These are phyloP conservation scores for Grammomys dolichurus DNA, from an alignment of 2,113 vertebrate genomes.

Conservation along the genomic window DNA sequence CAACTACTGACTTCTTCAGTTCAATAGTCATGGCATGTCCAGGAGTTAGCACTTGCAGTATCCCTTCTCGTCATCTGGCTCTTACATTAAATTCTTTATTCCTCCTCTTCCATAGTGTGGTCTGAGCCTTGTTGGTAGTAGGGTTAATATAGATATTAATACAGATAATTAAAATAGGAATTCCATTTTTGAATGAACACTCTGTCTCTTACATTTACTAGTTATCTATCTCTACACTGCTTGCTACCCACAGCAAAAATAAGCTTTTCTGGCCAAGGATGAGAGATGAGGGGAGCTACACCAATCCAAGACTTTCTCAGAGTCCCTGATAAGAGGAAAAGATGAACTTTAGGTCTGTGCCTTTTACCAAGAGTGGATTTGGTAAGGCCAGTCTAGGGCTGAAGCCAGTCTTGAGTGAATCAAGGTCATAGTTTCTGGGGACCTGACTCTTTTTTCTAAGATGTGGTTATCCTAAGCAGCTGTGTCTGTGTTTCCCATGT, in stretches of 20 bases:
- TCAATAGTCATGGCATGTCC: not conserved
- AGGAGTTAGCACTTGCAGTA: not conserved
- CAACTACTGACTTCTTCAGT: not conserved
- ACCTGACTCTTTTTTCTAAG: not conserved
- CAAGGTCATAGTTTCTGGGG: not conserved
- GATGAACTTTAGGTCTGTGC: not conserved
- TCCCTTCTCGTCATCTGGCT: not conserved
- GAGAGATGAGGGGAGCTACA: too few species aligned
- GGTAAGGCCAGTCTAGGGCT: not conserved
- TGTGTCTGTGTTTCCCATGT: too few species aligned
- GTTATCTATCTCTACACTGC: not conserved
- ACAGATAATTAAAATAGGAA: not conserved
- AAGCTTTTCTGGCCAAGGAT: not conserved
- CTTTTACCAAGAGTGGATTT: not conserved
- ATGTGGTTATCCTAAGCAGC: not conserved
- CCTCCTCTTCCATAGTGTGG: not conserved
- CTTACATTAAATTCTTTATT: not conserved
- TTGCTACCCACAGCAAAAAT: not conserved
- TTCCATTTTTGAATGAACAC: not conserved
- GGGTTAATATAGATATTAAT: not conserved
- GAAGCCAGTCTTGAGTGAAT: not conserved
- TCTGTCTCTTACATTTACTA: not conserved
- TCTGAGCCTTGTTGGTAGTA: not conserved
- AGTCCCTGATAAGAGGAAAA: not conserved
- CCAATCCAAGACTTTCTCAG: not conserved